Percentiles rank a stretch among this genome's conserved stretches.
Evolutionary conservation across 2,113 vertebrate species (phyloP).

Genomic region (Pampusana beccarii): DNA sequence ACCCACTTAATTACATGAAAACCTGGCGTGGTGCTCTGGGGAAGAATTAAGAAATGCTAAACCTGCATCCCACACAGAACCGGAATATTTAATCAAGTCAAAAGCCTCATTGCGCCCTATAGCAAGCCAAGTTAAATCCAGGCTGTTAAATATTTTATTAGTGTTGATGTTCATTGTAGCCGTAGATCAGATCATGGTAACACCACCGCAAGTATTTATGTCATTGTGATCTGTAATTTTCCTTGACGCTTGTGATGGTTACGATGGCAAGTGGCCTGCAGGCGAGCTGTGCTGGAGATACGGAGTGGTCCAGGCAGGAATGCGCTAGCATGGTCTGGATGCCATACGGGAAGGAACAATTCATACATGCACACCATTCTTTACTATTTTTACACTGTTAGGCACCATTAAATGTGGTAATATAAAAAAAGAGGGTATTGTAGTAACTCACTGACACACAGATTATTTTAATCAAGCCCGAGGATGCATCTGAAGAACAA

Average conservation of each 20-base stretch:
- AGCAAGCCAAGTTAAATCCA: neutral
- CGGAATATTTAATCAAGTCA: conserved; percentile 55
- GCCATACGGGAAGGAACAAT: neutral
- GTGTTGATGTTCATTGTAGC: neutral
- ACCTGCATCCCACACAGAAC: conserved; percentile 4
- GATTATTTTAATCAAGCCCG: neutral
- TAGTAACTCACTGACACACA: neutral
- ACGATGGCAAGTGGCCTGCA: neutral
- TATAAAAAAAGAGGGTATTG: neutral
- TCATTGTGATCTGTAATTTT: neutral
- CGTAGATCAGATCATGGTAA: neutral
- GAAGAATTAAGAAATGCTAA: conserved; percentile 38
- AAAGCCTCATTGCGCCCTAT: conserved; percentile 17
- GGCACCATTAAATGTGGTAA: neutral
- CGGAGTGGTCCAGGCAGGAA: neutral
- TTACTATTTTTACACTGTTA: neutral
- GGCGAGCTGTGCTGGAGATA: neutral
- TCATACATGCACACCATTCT: neutral
- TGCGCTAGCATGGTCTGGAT: neutral
- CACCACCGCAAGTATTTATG: neutral
- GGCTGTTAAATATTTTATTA: conserved; percentile 48
- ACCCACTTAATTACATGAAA: conserved; percentile 51
- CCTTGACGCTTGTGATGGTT: neutral
- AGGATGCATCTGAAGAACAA: neutral
- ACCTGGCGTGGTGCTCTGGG: conserved; percentile 41